Evolutionary conservation across 2,797 vertebrate genomes (phyloP), one percentile per base, ranked within the genome.

Genomic region (Nannoperca obscura): DNA sequence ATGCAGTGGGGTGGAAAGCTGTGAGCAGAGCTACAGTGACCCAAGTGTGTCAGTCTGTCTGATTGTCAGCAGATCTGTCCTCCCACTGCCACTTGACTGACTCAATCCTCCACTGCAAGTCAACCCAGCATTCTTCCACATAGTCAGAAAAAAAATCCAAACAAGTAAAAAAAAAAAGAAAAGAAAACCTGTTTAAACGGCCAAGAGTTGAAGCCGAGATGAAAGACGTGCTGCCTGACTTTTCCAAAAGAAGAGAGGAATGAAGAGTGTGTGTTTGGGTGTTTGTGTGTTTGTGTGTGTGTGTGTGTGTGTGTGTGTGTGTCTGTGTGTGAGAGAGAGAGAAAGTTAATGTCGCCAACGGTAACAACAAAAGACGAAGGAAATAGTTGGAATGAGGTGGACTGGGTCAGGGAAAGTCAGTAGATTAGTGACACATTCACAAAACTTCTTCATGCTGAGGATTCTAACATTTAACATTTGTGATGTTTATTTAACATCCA

Each of bases 141-240:
- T 42, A 64, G 78, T 73, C 70, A 8, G 53, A 61, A 66, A 62
- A 3, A 0, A 62, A 3, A 0, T 11, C 0, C 42, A 58, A 60
- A 68, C 24, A 72, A 73, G 54, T 27, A 27, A 15, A 40, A 49
- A 74, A 71, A 60, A 62, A 34, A 7, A 17, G 47, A 71, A 70
- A 50, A 71, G 70, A 57, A 74, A 82, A 60, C 13, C 78, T 74
- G 84, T 86, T 46, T 82, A 73, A 76, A 76, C 62, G 74, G 85
- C 90, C 85, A 87, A 86, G 86, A 92, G 93, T 91, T 91, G 92
- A 93, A 88, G 80, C 80, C 13, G 44, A 83, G 88, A 91, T 93
- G 87, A 93, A 91, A 90, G 82, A 88, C 62, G 3, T 81, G 85
- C 78, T 87, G 89, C 71, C 78, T 83, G 75, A 83, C 73, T 63